Conservation (phyloP, 2,797 vertebrate genomes). For the Aeoliscus strigatus region DNA sequence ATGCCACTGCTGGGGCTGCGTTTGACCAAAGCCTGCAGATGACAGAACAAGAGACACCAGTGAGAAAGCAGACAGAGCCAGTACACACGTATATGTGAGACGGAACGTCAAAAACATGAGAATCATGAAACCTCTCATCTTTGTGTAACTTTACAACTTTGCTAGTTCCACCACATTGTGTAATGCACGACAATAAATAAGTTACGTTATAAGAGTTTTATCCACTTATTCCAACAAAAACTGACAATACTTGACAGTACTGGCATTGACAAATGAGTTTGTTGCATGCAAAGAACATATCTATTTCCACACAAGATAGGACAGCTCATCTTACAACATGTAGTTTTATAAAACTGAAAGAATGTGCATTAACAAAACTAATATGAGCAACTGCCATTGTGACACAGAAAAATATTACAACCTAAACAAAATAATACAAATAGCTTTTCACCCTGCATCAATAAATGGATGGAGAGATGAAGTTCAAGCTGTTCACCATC, state of each 20-base stretch:
- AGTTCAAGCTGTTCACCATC: constrained; percentile 40
- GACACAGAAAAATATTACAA: constrained; percentile 4
- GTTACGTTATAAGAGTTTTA: too few species aligned
- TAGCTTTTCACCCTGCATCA: constrained; percentile 9
- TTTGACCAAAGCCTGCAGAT: constrained; percentile 89
- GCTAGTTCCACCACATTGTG: constrained; percentile 24
- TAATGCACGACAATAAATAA: constrained; percentile 16
- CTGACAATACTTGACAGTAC: too few species aligned
- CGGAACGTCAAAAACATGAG: neutral
- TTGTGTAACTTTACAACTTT: constrained; percentile 12
- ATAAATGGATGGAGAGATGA: constrained; percentile 42
- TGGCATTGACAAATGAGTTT: neutral
- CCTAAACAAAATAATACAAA: constrained; percentile 17
- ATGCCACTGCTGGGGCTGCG: constrained; percentile 96
- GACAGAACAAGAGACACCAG: constrained; percentile 7
- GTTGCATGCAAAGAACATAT: constrained; percentile 8
- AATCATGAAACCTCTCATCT: constrained; percentile 4
- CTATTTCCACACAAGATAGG: neutral
- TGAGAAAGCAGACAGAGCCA: constrained; percentile 13
- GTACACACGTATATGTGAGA: neutral
- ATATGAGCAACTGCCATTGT: constrained; percentile 8
- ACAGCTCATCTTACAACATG: neutral
- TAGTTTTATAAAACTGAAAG: neutral
- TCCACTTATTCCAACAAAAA: too few species aligned
- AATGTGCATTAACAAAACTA: neutral